Evolutionary conservation across 2,113 vertebrate species (phyloP).

Genomic region (Prunella fulvescens): DNA sequence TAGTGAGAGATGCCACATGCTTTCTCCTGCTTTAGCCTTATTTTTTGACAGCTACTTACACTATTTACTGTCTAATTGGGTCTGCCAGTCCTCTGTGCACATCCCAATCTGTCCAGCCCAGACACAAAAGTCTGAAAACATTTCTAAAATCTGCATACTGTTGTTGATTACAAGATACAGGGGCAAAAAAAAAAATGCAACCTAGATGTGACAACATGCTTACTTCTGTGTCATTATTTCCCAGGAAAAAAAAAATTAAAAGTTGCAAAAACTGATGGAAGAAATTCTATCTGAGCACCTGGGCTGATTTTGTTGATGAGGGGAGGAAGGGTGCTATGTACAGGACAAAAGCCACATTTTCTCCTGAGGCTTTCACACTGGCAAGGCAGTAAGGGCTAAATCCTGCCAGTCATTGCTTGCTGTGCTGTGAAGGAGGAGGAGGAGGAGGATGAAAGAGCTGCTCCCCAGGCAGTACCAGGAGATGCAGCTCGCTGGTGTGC

Average conservation of each 20-base stretch:
- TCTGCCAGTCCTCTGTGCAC: not conserved
- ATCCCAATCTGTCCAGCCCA: slow-evolving; percentile 42
- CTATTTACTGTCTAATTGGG: slow-evolving; percentile 34
- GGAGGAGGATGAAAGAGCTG: not conserved
- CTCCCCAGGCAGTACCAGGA: not conserved
- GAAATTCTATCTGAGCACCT: not conserved
- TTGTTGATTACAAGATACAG: not conserved
- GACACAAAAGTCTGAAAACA: not conserved
- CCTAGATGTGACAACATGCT: not conserved
- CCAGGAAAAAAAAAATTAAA: not conserved
- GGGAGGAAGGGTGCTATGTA: not conserved
- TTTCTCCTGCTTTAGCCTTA: slow-evolving; percentile 9
- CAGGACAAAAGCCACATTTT: not conserved
- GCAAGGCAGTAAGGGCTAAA: not conserved
- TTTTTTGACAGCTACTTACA: slow-evolving; percentile 52
- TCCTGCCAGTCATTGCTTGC: not conserved
- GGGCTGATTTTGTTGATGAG: not conserved
- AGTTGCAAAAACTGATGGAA: not conserved
- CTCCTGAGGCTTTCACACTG: not conserved
- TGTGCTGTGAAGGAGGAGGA: not conserved
- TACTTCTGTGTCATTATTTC: not conserved
- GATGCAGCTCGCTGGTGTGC: not conserved
- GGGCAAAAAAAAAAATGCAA: not conserved
- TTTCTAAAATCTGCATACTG: not conserved
- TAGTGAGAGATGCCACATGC: slow-evolving; percentile 50